Base-by-base conservation (phyloP, 2,888 invertebrate genomes). In the Bhutanitis thaidina region DNA sequence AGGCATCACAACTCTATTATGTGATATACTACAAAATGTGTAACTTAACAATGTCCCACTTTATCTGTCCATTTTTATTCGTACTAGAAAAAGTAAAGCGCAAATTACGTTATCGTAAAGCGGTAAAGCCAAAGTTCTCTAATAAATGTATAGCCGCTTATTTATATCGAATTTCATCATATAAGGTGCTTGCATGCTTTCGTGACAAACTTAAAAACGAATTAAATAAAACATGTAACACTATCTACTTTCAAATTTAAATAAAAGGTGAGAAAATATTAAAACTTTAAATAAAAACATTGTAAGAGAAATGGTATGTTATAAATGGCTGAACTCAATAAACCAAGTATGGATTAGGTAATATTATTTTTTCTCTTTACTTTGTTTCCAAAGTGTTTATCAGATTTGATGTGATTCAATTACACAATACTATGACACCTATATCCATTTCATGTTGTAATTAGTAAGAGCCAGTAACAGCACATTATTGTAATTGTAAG, bases 111-210 rank as follows among this genome's bases (percentile, higher is more conserved):
- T 34, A 35, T 27, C 29, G 7, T 35, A 13, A 40, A 7, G 50
- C 39, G 40, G 45, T 40, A 65, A 73, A 73, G 71, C 75, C 74
- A 76, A 78, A 77, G 74, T 72, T 69, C 62, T 66, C 46, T 56
- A 57, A 50, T 53, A 46, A 54, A 50, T 58, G 3, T 36, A 30
- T 41, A 45, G 41, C 41, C 25, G 40, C 36, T 36, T 41, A 14
- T n/a, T 45, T 20, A 3, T 49, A 53, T 49, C 14, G 5, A 16
- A 20, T 48, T 55, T 64, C 73, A 54, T 63, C 44, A 54, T 59
- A 49, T 64, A 56, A 62, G 73, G 74, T 72, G 69, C 75, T 69
- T 71, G 48, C 40, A 73, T 72, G 69, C 75, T 69, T 71, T 49
- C 40, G 45, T 46, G 40, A 32, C 46, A 46, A 46, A 48, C 14